Percentiles rank a stretch among this genome's conserved stretches.
These are phyloP conservation scores for Arrhamphus sclerolepis DNA, from an alignment of 2,797 vertebrate species.

Conservation along the genomic window DNA sequence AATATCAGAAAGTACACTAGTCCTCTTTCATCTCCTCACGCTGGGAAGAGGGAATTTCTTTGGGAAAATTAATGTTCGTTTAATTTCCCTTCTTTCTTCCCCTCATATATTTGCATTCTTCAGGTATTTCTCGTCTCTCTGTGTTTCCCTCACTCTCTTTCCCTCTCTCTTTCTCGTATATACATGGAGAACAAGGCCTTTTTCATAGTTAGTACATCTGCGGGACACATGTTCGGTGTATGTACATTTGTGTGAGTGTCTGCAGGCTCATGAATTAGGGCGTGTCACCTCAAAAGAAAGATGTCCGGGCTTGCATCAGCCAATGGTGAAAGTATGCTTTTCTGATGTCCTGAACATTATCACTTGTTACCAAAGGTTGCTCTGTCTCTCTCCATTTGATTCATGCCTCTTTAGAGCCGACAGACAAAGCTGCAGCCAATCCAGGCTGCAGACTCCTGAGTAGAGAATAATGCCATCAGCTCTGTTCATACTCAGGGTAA, in stretches of 20 bases:
- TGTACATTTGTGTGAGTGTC: slow-evolving; percentile 51
- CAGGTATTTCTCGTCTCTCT: slow-evolving; percentile 73
- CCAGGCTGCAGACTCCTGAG: slow-evolving; percentile 29
- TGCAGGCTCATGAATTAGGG: slow-evolving; percentile 53
- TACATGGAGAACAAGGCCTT: slow-evolving; percentile 57
- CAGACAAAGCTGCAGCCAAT: slow-evolving; percentile 40
- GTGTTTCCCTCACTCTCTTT: slow-evolving; percentile 47
- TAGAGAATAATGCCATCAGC: slow-evolving; percentile 48
- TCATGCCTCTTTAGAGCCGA: slow-evolving; percentile 54
- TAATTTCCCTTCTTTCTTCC: slow-evolving; percentile 79
- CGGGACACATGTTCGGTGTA: slow-evolving; percentile 70
- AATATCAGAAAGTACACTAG: slow-evolving; percentile 77
- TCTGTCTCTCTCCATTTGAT: slow-evolving; percentile 61
- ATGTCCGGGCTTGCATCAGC: slow-evolving; percentile 56
- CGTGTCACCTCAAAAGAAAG: slow-evolving; percentile 58
- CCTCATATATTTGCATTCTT: slow-evolving; percentile 78
- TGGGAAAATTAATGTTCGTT: slow-evolving; percentile 82
- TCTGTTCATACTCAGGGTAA: slow-evolving; percentile 57
- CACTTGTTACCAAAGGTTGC: slow-evolving; percentile 63
- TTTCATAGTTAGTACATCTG: slow-evolving; percentile 73
- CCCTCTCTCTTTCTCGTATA: slow-evolving; percentile 25
- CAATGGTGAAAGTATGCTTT: slow-evolving; percentile 62
- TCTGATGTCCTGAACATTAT: slow-evolving; percentile 61
- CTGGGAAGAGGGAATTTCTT: slow-evolving; percentile 65
- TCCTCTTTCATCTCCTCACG: slow-evolving; percentile 79